Base-by-base conservation (phyloP, 2,797 vertebrate genomes). In the Streptopelia turtur region DNA sequence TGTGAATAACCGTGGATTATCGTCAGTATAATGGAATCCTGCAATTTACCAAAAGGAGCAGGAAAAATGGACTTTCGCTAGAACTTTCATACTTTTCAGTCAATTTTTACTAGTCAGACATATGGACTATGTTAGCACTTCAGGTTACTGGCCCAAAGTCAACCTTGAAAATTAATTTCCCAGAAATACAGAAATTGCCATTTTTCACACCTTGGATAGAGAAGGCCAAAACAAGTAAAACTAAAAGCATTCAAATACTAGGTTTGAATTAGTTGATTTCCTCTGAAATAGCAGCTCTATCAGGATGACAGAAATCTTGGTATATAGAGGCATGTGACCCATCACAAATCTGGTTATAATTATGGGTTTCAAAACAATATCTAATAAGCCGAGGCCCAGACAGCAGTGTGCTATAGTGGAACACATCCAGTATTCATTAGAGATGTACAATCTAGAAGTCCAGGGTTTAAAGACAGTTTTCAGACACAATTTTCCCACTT, bases 91-190 rank as follows among this genome's bases (percentile, higher is more conserved):
- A 92, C 68, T 94, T 94, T 92, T 97, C 79, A 74, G 84, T 93
- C 79, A 94, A 39, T 50, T 93, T 95, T 95, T 86, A 69, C 95
- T 94, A 83, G 69, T 82, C 93, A 97, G 84, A 95, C 96, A 97
- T 96, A 96, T 97, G 97, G 96, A 96, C 89, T 95, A 95, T 93
- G 96, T 97, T 97, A 97, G 60, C 96, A 94, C 94, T 96, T 96
- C 4, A 43, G 78, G 83, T 92, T 94, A 94, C 86, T 97, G 96
- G 96, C 93, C 89, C 74, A 78, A 96, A 94, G 89, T 96, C 91
- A 96, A 78, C 69, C 88, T 17, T 49, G 88, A 96, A 97, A 96
- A 97, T 96, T 94, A 95, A 96, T 96, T 96, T 97, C 97, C 95
- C 90, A 96, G 94, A 92, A 94, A 97, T 95, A 95, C 28, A 95